These are phyloP conservation scores for Saturnia pavonia DNA, from an alignment of 2,888 invertebrate genomes.

Conservation along the genomic window DNA sequence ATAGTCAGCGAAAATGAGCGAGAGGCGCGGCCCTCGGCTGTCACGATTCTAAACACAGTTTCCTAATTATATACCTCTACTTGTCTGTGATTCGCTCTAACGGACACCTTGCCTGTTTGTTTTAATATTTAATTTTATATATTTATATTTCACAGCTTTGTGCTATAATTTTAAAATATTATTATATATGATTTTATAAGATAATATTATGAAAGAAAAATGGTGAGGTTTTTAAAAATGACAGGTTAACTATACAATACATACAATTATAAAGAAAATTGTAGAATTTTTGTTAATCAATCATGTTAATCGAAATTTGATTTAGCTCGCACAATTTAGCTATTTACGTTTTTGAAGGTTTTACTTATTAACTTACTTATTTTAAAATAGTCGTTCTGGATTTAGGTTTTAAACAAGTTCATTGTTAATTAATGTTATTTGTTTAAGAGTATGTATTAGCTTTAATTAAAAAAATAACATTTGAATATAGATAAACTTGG, in stretches of 20 bases:
- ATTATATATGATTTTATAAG: too few relatives aligned
- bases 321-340: too few relatives aligned
- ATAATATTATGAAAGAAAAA: too few relatives aligned
- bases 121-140: background rate
- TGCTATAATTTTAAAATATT: too few relatives aligned
- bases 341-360: too few relatives aligned
- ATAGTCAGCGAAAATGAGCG: conserved; percentile 58
- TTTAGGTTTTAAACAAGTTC: background rate
- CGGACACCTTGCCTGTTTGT: background rate
- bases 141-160: background rate
- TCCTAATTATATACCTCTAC: conserved; percentile 44
- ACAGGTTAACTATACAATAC: too few relatives aligned
- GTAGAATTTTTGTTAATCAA: too few relatives aligned
- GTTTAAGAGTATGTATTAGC: background rate
- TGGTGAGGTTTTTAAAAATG: too few relatives aligned
- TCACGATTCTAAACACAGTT: conserved; percentile 43
- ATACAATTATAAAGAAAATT: too few relatives aligned
- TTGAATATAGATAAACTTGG: background rate
- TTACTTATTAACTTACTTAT: too few relatives aligned
- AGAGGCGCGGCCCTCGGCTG: conserved; percentile 41
- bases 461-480: background rate
- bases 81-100: conserved; percentile 15
- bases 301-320: too few relatives aligned
- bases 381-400: too few relatives aligned
- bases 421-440: background rate